Conservation (phyloP, 2,113 vertebrate species). For the Shinisaurus crocodilurus region DNA sequence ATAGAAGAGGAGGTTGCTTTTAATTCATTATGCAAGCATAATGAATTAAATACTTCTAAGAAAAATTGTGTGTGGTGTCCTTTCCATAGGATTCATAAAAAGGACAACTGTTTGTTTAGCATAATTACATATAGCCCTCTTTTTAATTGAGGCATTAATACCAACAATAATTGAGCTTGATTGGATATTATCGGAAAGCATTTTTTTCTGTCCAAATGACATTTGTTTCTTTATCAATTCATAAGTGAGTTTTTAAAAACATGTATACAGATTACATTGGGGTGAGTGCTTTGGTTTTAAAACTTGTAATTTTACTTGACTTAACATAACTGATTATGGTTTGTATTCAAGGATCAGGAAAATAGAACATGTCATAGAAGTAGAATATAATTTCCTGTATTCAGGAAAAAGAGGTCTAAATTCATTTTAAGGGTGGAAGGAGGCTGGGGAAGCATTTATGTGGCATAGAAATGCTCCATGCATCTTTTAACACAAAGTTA, state of each 20-base stretch:
- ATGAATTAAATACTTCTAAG: not conserved
- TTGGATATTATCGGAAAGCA: not conserved
- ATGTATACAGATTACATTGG: not conserved
- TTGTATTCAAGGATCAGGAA: not conserved
- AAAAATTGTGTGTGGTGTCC: not conserved
- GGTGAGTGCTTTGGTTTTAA: not conserved
- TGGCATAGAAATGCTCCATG: not conserved
- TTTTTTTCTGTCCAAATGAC: not conserved
- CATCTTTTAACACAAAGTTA: conserved; percentile 15
- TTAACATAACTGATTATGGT: not conserved
- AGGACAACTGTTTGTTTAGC: not conserved
- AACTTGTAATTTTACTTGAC: not conserved
- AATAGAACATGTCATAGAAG: too few relatives aligned
- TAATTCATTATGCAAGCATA: conserved; percentile 1
- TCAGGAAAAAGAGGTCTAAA: not conserved
- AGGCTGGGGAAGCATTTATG: too few relatives aligned
- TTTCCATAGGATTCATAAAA: not conserved
- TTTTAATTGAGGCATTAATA: not conserved
- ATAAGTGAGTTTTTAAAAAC: not conserved
- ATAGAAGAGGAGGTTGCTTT: conserved; percentile 2
- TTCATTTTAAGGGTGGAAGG: not conserved
- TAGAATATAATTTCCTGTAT: not conserved
- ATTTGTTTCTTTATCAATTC: not conserved
- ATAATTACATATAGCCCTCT: not conserved
- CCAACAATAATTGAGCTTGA: not conserved